Evolutionary conservation across 92 coral and sea anemone genomes (phyloP).

Genomic region (Zoanthus sociatus): DNA sequence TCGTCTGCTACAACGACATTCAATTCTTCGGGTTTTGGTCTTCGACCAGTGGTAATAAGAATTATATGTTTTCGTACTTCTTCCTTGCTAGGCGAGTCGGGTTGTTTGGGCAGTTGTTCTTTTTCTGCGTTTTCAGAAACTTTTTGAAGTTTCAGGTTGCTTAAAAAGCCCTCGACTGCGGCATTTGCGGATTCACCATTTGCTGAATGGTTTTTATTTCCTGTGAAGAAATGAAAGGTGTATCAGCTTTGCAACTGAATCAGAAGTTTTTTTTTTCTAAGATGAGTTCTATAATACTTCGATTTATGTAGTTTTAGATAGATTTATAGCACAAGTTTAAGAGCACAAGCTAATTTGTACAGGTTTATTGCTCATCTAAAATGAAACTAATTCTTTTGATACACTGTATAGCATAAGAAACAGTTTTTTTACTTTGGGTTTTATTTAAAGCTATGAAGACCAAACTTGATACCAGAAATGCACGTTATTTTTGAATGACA

Average conservation of each 20-base stretch:
- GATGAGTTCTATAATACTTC: neutral
- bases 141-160: constrained; percentile 73
- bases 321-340: neutral
- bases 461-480: too few relatives aligned
- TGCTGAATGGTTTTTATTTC: constrained; percentile 60
- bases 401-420: too few relatives aligned
- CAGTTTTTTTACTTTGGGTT: too few relatives aligned
- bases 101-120: constrained; percentile 52
- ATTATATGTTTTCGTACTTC: constrained; percentile 77
- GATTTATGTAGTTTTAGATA: neutral
- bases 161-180: constrained; percentile 63
- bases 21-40: constrained; percentile 56
- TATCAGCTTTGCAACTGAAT: constrained; percentile 50
- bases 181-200: constrained; percentile 62
- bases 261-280: constrained; percentile 19
- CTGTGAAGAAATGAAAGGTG: constrained; percentile 85
- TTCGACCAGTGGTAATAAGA: constrained; percentile 68
- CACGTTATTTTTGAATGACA: too few relatives aligned
- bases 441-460: too few relatives aligned
- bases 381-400: too few relatives aligned
- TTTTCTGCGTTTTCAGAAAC: constrained; percentile 46
- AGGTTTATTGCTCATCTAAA: too few relatives aligned
- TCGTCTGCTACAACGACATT: constrained; percentile 60
- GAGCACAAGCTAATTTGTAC: too few relatives aligned
- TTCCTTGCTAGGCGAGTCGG: constrained; percentile 57